phyloP scores from a whole-genome alignment of 92 coral and sea anemone species.

The Bergia puertoricense region DNA sequence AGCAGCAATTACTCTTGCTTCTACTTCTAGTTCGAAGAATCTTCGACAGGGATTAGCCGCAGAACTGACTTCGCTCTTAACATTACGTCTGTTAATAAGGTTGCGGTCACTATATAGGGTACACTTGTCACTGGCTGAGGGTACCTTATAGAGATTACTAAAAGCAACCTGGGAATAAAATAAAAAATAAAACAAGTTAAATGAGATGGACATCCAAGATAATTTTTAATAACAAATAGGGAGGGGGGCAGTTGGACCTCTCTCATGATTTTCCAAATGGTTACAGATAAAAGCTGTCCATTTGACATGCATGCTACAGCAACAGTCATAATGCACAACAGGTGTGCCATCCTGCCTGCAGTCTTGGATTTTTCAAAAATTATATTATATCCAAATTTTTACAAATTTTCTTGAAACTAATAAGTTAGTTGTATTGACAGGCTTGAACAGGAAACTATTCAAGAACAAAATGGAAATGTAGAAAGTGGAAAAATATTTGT shows the following conservation, averaged over 20 bases:
- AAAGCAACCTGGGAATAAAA: constrained; percentile 57
- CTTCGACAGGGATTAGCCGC: constrained; percentile 80
- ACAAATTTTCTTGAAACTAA: neutral
- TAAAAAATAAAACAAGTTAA: neutral
- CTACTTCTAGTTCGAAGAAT: constrained; percentile 70
- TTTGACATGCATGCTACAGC: no score
- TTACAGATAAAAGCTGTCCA: no score
- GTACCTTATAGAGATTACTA: constrained; percentile 59
- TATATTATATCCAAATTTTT: neutral
- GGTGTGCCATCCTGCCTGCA: no score
- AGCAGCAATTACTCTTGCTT: constrained; percentile 69
- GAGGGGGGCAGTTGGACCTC: neutral
- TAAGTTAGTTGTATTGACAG: neutral
- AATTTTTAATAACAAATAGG: neutral
- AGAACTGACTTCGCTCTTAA: constrained; percentile 68
- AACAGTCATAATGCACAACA: no score
- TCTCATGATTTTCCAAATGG: no score
- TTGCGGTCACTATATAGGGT: constrained; percentile 76
- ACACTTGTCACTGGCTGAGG: constrained; percentile 80
- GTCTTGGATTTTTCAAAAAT: no score
- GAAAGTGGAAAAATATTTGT: constrained; percentile 1
- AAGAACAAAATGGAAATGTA: neutral
- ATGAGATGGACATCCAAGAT: neutral
- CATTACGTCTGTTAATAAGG: constrained; percentile 70
- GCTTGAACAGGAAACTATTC: neutral